Evolutionary conservation across 1,140 invertebrate genomes (phyloP).

Genomic region (Parapsyche elsis): DNA sequence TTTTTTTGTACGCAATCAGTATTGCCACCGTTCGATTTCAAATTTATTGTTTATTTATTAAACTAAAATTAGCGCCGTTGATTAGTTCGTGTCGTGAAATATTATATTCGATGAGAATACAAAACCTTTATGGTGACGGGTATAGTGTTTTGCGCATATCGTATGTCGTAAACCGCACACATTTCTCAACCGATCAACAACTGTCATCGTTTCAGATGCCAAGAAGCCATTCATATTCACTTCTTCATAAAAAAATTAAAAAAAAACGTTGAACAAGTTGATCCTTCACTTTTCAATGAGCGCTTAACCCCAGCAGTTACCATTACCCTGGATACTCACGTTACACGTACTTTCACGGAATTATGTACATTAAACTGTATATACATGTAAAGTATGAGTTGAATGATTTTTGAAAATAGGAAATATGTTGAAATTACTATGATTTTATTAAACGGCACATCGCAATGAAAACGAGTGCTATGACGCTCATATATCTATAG

Average conservation of each 20-base stretch:
- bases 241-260: conserved; percentile 22
- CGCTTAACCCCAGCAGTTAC: background rate
- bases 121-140: conserved; percentile 7
- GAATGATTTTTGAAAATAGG: no score
- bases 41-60: no score
- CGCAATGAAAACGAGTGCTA: no score
- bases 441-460: no score
- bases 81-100: conserved; percentile 44
- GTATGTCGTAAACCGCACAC: conserved; percentile 49
- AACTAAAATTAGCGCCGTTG: no score
- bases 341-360: no score
- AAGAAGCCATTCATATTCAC: conserved; percentile 51
- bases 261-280: background rate
- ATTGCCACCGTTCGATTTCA: no score
- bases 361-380: no score
- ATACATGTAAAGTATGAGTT: no score
- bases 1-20: background rate
- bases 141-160: conserved; percentile 53
- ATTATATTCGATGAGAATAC: conserved; percentile 49
- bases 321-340: background rate
- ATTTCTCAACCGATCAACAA: conserved; percentile 51
- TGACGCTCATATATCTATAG: no score
- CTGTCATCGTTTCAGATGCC: conserved; percentile 51
- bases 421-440: no score
- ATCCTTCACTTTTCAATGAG: conserved; percentile 6